A percentile compares a stretch with the other conserved stretches of the same genome.
phyloP scores from a whole-genome alignment of 2,888 invertebrate species.

The Cloeon dipterum region DNA sequence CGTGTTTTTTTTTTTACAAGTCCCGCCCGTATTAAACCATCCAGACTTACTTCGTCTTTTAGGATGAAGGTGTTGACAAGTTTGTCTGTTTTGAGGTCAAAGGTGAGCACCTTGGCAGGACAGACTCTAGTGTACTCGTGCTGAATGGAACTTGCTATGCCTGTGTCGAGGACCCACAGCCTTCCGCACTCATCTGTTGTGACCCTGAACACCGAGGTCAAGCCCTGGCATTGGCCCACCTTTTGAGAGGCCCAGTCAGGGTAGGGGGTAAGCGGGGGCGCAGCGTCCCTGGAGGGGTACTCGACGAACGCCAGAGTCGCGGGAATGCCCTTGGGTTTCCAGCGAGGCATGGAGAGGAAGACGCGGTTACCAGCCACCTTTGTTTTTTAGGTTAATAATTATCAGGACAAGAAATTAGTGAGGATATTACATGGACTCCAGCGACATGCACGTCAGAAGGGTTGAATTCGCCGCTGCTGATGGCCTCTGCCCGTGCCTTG shows the following conservation, averaged over 20 bases:
- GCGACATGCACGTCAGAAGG: slow-evolving; percentile 39
- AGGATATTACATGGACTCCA: too few species aligned
- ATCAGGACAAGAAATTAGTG: too few species aligned
- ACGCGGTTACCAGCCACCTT: slow-evolving; percentile 50
- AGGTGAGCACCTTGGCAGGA: slow-evolving; percentile 40
- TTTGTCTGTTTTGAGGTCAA: slow-evolving; percentile 45
- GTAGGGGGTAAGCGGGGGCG: slow-evolving; percentile 50
- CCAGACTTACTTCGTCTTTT: too few species aligned
- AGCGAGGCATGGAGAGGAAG: slow-evolving; percentile 50
- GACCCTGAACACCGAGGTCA: slow-evolving; percentile 48
- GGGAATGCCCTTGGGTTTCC: slow-evolving; percentile 41
- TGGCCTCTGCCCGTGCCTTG: slow-evolving; percentile 24
- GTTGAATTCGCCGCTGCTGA: slow-evolving; percentile 30
- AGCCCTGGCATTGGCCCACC: slow-evolving; percentile 35
- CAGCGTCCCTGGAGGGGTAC: slow-evolving; percentile 18
- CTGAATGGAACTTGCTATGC: slow-evolving; percentile 33
- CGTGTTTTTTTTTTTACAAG: slow-evolving; percentile 37
- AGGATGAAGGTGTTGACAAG: slow-evolving; percentile 39
- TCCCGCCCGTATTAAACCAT: too few species aligned
- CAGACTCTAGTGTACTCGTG: slow-evolving; percentile 16
- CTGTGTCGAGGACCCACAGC: slow-evolving; percentile 58
- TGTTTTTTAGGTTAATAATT: too few species aligned
- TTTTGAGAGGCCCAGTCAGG: slow-evolving; percentile 54
- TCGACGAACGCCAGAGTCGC: slow-evolving; percentile 40
- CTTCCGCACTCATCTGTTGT: slow-evolving; percentile 52